phyloP scores from a whole-genome alignment of 2,113 vertebrate species.

The Salvelinus namaycush region DNA sequence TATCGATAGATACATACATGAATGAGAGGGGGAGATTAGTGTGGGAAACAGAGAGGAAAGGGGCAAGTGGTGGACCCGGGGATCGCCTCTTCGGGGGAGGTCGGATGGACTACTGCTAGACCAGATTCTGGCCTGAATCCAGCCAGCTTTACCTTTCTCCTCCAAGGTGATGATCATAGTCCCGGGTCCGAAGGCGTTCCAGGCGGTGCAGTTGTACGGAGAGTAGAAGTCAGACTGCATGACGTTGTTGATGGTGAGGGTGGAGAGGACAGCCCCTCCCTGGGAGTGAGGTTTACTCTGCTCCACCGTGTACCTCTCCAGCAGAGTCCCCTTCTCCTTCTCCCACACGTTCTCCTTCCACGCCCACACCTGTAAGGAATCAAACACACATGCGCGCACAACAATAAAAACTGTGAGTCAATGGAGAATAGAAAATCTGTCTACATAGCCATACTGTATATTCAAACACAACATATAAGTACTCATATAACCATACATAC shows the following conservation, averaged over 20 bases:
- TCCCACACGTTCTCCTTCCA: conserved; percentile 96
- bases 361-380: conserved; percentile 83
- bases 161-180: conserved; percentile 94
- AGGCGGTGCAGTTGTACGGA: conserved; percentile 95
- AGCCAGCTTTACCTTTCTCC: conserved; percentile 76
- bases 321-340: conserved; percentile 82
- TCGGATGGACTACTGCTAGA: too few species aligned
- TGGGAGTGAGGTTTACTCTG: conserved; percentile 78
- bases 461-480: neutral
- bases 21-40: too few species aligned
- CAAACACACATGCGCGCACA: neutral
- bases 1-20: too few species aligned
- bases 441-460: neutral
- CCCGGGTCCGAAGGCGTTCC: conserved; percentile 91
- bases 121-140: too few species aligned
- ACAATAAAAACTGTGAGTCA: too few species aligned
- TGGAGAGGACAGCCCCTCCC: conserved; percentile 87
- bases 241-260: conserved; percentile 94
- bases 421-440: too few species aligned
- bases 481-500: neutral
- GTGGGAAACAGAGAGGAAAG: too few species aligned
- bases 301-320: conserved; percentile 93
- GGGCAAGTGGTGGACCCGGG: too few species aligned
- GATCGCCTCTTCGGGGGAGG: too few species aligned
- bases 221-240: conserved; percentile 93